Conservation (phyloP, 2,888 invertebrate genomes). For the Athrips mouffetella region DNA sequence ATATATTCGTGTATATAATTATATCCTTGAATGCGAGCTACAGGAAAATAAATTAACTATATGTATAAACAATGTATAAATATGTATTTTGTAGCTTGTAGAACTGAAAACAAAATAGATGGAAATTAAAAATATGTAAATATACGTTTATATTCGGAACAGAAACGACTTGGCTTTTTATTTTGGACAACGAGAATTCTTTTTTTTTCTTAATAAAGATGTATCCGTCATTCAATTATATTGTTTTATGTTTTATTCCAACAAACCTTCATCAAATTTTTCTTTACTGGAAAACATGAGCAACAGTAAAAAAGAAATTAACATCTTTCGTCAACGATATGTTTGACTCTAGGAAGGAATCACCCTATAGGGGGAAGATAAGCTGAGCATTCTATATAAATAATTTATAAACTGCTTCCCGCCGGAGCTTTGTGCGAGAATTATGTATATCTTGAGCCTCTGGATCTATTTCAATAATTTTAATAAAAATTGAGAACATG, state of each 20-base stretch:
- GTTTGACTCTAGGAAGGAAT: too few species aligned
- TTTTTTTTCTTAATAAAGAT: slow-evolving; percentile 54
- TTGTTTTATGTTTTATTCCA: slow-evolving; percentile 9
- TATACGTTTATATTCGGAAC: slow-evolving; percentile 52
- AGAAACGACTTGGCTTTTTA: slow-evolving; percentile 54
- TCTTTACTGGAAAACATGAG: too few species aligned
- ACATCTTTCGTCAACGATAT: too few species aligned
- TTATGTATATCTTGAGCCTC: neutral
- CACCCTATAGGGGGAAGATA: slow-evolving; percentile 34
- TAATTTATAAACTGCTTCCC: slow-evolving; percentile 51
- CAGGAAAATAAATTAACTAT: neutral
- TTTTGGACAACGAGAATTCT: slow-evolving; percentile 38
- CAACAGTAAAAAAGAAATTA: too few species aligned
- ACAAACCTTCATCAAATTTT: neutral
- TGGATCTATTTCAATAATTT: neutral
- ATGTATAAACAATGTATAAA: neutral
- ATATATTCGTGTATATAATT: slow-evolving; percentile 24
- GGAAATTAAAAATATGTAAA: slow-evolving; percentile 44
- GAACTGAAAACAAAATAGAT: slow-evolving; percentile 21
- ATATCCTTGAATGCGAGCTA: slow-evolving; percentile 9
- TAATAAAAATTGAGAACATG: neutral
- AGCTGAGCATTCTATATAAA: slow-evolving; percentile 44
- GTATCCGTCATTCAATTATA: slow-evolving; percentile 39
- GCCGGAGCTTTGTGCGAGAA: neutral
- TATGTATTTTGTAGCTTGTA: slow-evolving; percentile 9